phyloP scores from a whole-genome alignment of 2,888 invertebrate genomes.

The Eurois occulta region DNA sequence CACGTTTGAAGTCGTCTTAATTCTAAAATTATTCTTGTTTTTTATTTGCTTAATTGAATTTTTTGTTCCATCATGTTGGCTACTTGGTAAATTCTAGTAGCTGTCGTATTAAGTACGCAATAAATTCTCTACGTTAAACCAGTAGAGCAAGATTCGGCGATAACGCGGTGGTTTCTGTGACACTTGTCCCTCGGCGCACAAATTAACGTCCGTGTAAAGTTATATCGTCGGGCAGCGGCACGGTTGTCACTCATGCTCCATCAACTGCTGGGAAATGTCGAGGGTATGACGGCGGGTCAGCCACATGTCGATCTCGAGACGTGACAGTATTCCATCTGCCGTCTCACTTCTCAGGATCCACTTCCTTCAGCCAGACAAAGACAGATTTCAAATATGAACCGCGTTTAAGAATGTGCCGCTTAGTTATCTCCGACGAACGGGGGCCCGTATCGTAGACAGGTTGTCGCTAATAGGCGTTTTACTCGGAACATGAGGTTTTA shows the following conservation, averaged over 20 bases:
- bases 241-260: slow-evolving; percentile 90
- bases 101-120: slow-evolving; percentile 83
- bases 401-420: slow-evolving; percentile 82
- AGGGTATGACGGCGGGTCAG: slow-evolving; percentile 89
- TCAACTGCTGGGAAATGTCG: slow-evolving; percentile 89
- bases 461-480: slow-evolving; percentile 90
- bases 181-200: slow-evolving; percentile 83
- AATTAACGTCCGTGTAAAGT: slow-evolving; percentile 89
- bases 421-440: slow-evolving; percentile 84
- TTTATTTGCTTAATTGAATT: slow-evolving; percentile 73
- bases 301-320: slow-evolving; percentile 86
- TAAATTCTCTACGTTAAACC: slow-evolving; percentile 84
- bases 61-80: slow-evolving; percentile 72
- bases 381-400: slow-evolving; percentile 81
- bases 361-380: slow-evolving; percentile 85
- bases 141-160: slow-evolving; percentile 84
- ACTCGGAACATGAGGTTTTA: slow-evolving; percentile 85
- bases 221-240: slow-evolving; percentile 81
- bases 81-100: slow-evolving; percentile 85
- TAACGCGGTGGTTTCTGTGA: slow-evolving; percentile 81
- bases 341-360: slow-evolving; percentile 84
- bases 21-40: slow-evolving; percentile 70
- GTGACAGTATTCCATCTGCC: slow-evolving; percentile 87
- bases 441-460: slow-evolving; percentile 87
- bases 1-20: slow-evolving; percentile 70